Base-by-base conservation (phyloP, 2,888 invertebrate genomes). In the Zeuzera pyrina region DNA sequence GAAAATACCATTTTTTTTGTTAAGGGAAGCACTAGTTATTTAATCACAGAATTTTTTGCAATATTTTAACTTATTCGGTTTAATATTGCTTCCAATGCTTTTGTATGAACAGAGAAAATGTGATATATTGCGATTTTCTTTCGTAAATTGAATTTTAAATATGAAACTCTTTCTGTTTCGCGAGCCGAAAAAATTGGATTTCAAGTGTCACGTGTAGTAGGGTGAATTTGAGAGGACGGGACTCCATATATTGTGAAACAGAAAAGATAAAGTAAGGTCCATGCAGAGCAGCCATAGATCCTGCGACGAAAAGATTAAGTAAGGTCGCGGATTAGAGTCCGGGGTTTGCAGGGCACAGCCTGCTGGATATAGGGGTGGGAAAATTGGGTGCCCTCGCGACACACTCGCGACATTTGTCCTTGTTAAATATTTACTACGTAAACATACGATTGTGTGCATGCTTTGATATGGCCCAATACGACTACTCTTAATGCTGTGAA, bases 231-330 rank as follows among this genome's bases (percentile, higher is more conserved):
- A 16, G 31, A 31, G 34, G 25, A 31, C 36, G 16, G 34, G 28
- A 34, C 34, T 38, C 41, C 34, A 41, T 38, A 41, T 35, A 36
- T 36, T 28, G 38, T 28, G 14, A 15, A 15, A 10, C 28, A 15
- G n/a, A 28, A 28, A 28, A 24, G 33, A 28, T 47, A 51, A 48
- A 48, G 45, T 48, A 46, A 48, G 48, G 48, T 44, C 43, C 41
- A 39, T 38, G 33, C 42, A 46, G 37, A 37, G 38, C 43, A 43
- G 43, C 42, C 43, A 42, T 37, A 34, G 29, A 42, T 41, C 41
- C 41, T 33, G 45, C 46, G 46, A 45, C 49, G 47, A 47, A 52
- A 57, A 57, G 54, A 57, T 59, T 57, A 57, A 53, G 56, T 55
- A 52, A 47, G 55, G 53, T 51, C 45, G 39, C 42, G 52, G 54